A percentile compares a stretch with the other conserved stretches of the same genome.
phyloP scores from a whole-genome alignment of 1,140 invertebrate genomes.

The Leptinotarsa lineolata region DNA sequence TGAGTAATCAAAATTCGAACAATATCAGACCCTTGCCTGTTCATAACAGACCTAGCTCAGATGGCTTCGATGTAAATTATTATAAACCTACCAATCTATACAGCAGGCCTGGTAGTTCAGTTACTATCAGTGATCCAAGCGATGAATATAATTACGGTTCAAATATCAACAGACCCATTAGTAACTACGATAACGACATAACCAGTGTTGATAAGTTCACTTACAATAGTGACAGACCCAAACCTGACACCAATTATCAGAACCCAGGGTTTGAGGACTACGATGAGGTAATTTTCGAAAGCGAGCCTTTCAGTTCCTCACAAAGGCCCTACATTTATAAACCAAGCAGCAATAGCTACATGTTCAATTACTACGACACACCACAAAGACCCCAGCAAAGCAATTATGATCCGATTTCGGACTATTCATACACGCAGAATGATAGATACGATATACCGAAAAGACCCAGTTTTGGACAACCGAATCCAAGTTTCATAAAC shows the following conservation, averaged over 20 bases:
- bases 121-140: too few species aligned
- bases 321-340: slow-evolving; percentile 40
- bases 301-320: slow-evolving; percentile 42
- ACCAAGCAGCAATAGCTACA: slow-evolving; percentile 29
- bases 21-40: background rate
- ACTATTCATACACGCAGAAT: slow-evolving; percentile 10
- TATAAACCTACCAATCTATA: background rate
- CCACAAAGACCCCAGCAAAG: slow-evolving; percentile 24
- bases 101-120: slow-evolving; percentile 31
- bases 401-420: slow-evolving; percentile 19
- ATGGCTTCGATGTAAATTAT: too few species aligned
- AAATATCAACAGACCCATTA: background rate
- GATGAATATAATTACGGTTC: background rate
- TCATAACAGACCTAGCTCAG: background rate
- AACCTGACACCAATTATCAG: background rate
- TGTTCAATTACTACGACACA: slow-evolving; percentile 9
- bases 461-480: slow-evolving; percentile 32
- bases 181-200: background rate
- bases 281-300: slow-evolving; percentile 40
- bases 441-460: slow-evolving; percentile 33
- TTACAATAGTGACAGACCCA: background rate
- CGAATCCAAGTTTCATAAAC: background rate
- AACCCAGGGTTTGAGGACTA: background rate
- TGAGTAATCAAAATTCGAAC: background rate
- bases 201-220: background rate